Base-by-base conservation (phyloP, 1,140 invertebrate species). In the Ceratosolen fusciceps region DNA sequence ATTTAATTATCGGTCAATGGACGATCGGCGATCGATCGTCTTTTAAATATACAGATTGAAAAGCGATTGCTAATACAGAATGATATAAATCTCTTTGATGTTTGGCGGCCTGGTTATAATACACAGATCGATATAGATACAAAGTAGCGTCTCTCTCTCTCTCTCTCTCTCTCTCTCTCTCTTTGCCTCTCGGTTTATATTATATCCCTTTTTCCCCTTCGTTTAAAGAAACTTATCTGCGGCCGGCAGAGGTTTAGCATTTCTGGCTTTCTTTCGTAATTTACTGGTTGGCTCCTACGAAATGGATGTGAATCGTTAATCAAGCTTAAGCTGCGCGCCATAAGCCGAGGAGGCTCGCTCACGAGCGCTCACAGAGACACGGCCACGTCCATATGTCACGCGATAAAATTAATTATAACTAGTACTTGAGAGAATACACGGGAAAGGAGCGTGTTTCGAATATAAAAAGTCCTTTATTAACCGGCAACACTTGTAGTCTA, bases 1-100 rank as follows among this genome's bases (percentile, higher is more conserved):
- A 68, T 78, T 78, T 71, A 71, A 78, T 78, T 78, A 78, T 39
- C 68, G 67, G 39, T 39, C 67, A 12, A 14, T 39, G 52, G 31
- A 16, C 73, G 39, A 74, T 74, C 37, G 54, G 26, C 73, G 39
- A 74, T 74, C 37, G 54, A 73, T 73, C 31, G 31, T 24, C 52
- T 34, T 47, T 34, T n/a, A 54, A 72, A 72, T 60, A 37, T 43
- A 74, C 39, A 9, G 39, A 67, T 76, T n/a, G 75, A 77, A 56
- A 70, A 70, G 21, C 67, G 37, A 77, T 70, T 49, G 37, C 37
- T 12, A 37, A 34, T 31, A 49, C 73, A 34, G 39, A 74, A 74
- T 24, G 26, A 54, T 72, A 54, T 54, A 34, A 14, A 37, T 72
- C 76, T 56, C 56, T 78, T 78, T 78, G 76, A 78, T 72, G 37